phyloP scores from a whole-genome alignment of 1,140 invertebrate genomes.

The Zelostemma sp. region DNA sequence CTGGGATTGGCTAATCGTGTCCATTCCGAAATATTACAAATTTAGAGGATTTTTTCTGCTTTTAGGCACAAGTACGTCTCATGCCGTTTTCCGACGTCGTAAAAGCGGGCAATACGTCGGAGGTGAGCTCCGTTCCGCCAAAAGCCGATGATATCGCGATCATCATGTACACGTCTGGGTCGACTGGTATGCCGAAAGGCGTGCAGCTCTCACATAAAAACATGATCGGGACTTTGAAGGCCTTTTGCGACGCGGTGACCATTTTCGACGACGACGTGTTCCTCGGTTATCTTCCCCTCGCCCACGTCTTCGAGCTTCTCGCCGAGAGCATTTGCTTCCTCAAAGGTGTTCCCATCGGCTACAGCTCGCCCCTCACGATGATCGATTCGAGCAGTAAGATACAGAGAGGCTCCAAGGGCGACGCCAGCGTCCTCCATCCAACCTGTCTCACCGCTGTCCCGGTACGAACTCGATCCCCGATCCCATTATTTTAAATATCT shows the following conservation, averaged over 20 bases:
- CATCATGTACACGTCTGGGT: too few species aligned
- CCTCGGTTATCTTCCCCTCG: constrained; percentile 95
- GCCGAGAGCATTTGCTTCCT: constrained; percentile 81
- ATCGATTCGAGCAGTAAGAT: constrained; percentile 97
- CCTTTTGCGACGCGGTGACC: constrained; percentile 85
- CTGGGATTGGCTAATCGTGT: too few species aligned
- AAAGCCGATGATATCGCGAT: too few species aligned
- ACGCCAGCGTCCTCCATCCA: constrained; percentile 90
- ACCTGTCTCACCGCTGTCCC: constrained; percentile 97
- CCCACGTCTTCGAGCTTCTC: constrained; percentile 96
- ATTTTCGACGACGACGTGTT: constrained; percentile 85
- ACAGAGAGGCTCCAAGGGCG: constrained; percentile 90
- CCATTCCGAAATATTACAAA: constrained; percentile 3
- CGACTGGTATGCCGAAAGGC: too few species aligned
- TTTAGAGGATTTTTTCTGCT: constrained; percentile 14
- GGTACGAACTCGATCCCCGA: too few species aligned
- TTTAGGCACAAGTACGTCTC: constrained; percentile 55
- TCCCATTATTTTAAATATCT: constrained; percentile 40
- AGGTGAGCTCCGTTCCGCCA: too few species aligned
- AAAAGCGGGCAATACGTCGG: constrained; percentile 48
- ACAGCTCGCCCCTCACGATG: constrained; percentile 95
- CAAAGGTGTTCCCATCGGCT: constrained; percentile 94
- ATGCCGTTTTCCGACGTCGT: constrained; percentile 52
- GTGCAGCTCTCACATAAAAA: too few species aligned
- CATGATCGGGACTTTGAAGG: constrained; percentile 88